Conservation (phyloP, 1,140 invertebrate species). For the Cydia splendana region DNA sequence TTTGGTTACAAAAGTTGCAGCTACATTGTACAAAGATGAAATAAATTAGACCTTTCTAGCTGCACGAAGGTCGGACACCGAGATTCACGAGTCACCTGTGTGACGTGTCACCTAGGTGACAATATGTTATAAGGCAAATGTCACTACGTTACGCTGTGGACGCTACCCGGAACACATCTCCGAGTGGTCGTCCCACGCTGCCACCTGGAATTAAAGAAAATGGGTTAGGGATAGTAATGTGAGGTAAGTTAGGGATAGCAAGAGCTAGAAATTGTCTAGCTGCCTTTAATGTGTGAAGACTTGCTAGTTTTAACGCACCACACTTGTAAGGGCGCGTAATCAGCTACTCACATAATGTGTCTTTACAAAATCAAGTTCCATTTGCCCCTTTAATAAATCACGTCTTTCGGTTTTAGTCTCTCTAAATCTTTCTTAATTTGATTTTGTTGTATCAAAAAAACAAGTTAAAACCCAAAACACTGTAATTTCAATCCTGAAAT, state of each 20-base stretch:
- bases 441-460: too few relatives aligned
- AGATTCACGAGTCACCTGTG: not conserved
- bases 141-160: not conserved
- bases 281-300: too few relatives aligned
- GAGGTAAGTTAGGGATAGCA: too few relatives aligned
- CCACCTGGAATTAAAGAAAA: constrained; percentile 80
- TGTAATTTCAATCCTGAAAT: too few relatives aligned
- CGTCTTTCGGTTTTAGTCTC: not conserved
- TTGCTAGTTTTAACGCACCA: too few relatives aligned
- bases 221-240: too few relatives aligned
- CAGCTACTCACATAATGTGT: too few relatives aligned
- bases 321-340: too few relatives aligned
- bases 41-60: constrained; percentile 4
- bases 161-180: constrained; percentile 87
- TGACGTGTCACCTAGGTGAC: not conserved
- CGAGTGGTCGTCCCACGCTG: constrained; percentile 92
- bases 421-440: too few relatives aligned
- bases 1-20: not conserved
- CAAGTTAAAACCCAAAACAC: too few relatives aligned
- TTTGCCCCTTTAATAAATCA: not conserved
- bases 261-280: too few relatives aligned
- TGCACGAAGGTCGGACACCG: not conserved
- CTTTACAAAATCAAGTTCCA: too few relatives aligned
- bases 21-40: not conserved
- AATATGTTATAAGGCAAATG: constrained; percentile 33